A percentile compares a stretch with the other conserved stretches of the same genome.
phyloP scores from a whole-genome alignment of 2,888 invertebrate species.

The Lithosia quadra region DNA sequence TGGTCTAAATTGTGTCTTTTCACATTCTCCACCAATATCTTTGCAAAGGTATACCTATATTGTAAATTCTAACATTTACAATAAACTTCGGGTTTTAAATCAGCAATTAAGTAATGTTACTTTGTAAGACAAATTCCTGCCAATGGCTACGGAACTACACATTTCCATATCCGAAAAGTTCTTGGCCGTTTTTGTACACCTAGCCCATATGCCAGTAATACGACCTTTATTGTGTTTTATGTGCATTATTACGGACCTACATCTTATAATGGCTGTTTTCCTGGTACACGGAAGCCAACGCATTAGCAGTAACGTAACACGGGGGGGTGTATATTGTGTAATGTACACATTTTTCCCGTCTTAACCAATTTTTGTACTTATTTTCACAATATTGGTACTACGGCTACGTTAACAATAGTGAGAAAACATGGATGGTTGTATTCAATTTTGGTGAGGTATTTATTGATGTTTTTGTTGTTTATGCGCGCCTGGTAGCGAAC shows the following conservation, averaged over 20 bases:
- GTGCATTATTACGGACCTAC: slow-evolving; percentile 36
- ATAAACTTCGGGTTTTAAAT: too few relatives aligned
- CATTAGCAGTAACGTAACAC: slow-evolving; percentile 42
- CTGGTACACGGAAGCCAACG: slow-evolving; percentile 38
- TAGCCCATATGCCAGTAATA: slow-evolving; percentile 39
- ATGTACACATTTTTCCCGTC: slow-evolving; percentile 17
- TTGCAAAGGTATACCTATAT: too few relatives aligned
- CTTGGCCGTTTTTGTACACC: slow-evolving; percentile 20
- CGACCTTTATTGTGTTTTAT: slow-evolving; percentile 38
- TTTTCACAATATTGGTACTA: slow-evolving; percentile 14
- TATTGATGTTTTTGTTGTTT: slow-evolving; percentile 20
- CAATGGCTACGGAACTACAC: background rate
- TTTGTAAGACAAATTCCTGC: background rate
- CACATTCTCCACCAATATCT: too few relatives aligned
- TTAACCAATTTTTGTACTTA: slow-evolving; percentile 16
- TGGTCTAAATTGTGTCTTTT: background rate
- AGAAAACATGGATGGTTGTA: slow-evolving; percentile 23
- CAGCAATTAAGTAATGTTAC: too few relatives aligned
- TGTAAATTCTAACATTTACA: too few relatives aligned
- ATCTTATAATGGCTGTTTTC: slow-evolving; percentile 39
- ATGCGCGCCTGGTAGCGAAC: slow-evolving; percentile 33
- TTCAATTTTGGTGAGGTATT: slow-evolving; percentile 29
- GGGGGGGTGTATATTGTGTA: slow-evolving; percentile 21
- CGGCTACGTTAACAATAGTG: slow-evolving; percentile 14
- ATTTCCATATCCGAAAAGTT: background rate